These are phyloP conservation scores for Drosophila prolongata DNA, from an alignment of 2,888 invertebrate genomes.

Conservation along the genomic window DNA sequence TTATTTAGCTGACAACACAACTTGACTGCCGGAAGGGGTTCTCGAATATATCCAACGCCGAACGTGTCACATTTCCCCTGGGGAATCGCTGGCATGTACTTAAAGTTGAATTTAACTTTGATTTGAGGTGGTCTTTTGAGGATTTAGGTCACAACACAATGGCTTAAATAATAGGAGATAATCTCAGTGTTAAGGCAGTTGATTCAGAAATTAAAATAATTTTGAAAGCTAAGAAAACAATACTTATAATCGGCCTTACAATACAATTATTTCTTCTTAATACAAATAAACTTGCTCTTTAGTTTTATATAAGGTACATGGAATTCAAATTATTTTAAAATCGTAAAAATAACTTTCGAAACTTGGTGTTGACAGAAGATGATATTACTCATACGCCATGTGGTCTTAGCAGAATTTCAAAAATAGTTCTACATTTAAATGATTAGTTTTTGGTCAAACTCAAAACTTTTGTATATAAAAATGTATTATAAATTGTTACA, in stretches of 20 bases:
- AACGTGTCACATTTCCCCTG: conserved; percentile 47
- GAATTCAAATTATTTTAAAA: too few relatives aligned
- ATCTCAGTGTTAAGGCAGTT: conserved; percentile 7
- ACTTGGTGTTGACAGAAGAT: too few relatives aligned
- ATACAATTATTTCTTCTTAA: neutral
- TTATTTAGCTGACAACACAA: conserved; percentile 50
- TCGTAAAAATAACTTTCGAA: too few relatives aligned
- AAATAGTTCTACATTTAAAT: neutral
- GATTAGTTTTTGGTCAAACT: too few relatives aligned
- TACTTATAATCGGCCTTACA: neutral
- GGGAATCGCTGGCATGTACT: conserved; percentile 34
- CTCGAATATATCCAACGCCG: conserved; percentile 19
- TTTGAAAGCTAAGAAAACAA: neutral
- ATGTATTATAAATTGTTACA: too few relatives aligned
- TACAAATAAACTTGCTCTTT: too few relatives aligned
- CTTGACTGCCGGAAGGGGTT: conserved; percentile 35
- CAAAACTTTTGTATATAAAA: too few relatives aligned
- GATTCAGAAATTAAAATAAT: neutral
- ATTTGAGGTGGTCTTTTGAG: conserved; percentile 25
- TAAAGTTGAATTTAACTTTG: conserved; percentile 41
- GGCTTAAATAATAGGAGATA: neutral
- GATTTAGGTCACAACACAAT: conserved; percentile 7
- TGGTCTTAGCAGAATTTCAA: neutral
- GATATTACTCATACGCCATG: conserved; percentile 16
- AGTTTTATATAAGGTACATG: too few relatives aligned